These are phyloP conservation scores for Pemphigus obesinymphae DNA, from an alignment of 1,140 invertebrate genomes.

Conservation along the genomic window DNA sequence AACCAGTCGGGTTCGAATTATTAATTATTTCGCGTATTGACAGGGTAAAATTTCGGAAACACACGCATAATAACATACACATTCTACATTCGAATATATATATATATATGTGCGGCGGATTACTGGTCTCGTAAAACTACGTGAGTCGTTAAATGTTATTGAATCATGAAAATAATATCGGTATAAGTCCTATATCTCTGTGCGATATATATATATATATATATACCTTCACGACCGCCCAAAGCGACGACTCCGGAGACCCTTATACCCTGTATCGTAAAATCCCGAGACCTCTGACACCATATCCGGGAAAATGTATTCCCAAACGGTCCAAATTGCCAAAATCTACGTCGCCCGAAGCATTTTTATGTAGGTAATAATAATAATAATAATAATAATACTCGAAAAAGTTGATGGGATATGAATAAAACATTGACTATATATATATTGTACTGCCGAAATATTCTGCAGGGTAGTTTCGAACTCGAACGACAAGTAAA, in stretches of 20 bases:
- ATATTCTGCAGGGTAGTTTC: neutral
- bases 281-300: neutral
- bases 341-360: neutral
- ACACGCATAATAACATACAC: neutral
- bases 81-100: too few relatives aligned
- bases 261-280: neutral
- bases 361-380: slow-evolving; percentile 36
- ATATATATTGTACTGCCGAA: neutral
- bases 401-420: neutral
- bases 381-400: slow-evolving; percentile 21
- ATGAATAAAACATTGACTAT: slow-evolving; percentile 26
- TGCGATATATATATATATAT: neutral
- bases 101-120: neutral
- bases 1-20: neutral
- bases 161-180: slow-evolving; percentile 7
- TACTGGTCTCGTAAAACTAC: neutral
- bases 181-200: neutral
- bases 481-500: neutral
- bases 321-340: slow-evolving; percentile 12
- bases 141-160: slow-evolving; percentile 7
- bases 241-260: neutral
- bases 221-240: neutral
- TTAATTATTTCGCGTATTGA: too few relatives aligned
- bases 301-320: neutral
- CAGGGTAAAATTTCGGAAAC: neutral